Base-by-base conservation (phyloP, 2,888 invertebrate genomes). In the Cephalotes varians region DNA sequence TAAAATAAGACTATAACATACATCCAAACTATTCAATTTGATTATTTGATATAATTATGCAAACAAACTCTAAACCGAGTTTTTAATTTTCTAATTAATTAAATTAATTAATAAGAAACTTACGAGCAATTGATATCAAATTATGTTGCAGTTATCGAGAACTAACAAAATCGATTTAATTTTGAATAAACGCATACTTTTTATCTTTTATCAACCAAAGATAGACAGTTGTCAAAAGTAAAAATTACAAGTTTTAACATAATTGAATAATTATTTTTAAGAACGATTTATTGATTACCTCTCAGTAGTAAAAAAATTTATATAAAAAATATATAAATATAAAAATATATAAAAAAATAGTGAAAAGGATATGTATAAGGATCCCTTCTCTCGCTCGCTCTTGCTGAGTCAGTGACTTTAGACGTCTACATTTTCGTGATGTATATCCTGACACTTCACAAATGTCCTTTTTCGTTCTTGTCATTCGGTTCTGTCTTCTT, bases 361-460 rank as follows among this genome's bases (percentile, higher is more conserved):
- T 15, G 15, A 15, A 40, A 60, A 73, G 44, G 31, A 44, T 73
- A 21, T 28, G 25, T 40, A 18, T 25, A 31, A 6, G 10, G 25
- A 5, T 56, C 28, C 7, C n/a, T 37, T 15, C 15, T 31, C 15
- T 0, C 37, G n/a, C 9, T 44, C 44, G 31, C 9, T 44, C 28
- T 60, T 85, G 87, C 85, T 51, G 34, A 74, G 67, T 10, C 67
- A 31, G 54, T 80, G 69, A 80, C 34, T 77, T 69, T 1, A 31
- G 18, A 31, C 47, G 44, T 34, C 76, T 74, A 49, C 80, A 82
- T 80, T 64, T 80, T 71, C 60, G 21, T 67, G 58, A 18, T 62
- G 73, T 25, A 62, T 62, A 73, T 44, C 31, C 47, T 62, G 31
- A 44, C 34, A 44, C 28, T 73, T 44, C 60, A 74, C 73, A 73